Base-by-base conservation (phyloP, 1,140 invertebrate species). In the Ruditapes philippinarum region DNA sequence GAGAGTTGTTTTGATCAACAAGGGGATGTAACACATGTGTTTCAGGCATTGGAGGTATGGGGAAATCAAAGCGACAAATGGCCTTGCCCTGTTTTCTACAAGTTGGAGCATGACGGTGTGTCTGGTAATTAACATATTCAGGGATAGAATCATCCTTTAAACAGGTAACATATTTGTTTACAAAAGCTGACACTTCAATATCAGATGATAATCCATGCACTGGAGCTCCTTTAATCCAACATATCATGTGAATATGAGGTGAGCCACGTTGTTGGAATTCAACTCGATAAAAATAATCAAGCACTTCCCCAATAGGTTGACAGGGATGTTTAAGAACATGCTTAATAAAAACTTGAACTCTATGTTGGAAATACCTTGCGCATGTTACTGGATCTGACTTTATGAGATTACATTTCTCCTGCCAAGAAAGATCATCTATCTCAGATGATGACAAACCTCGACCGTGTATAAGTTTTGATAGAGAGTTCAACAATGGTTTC, bases 291-390 rank as follows among this genome's bases (percentile, higher is more conserved):
- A 83, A 80, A 85, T 85, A 85, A 57, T 89, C 74, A 9, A 80
- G n/a, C 22, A 89, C 73, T 70, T 89, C 28, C n/a, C 80, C 80
- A 19, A 85, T 40, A 22, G 88, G 81, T 12, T 89, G 81, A 1
- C 17, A 9, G 54, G 51, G 51, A 84, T 22, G 14, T 28, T 76
- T 33, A 2, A 89, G 60, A 25, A 89, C 80, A 40, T 83, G 57
- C 9, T 28, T 42, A 3, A 76, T 80, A 4, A 89, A 38, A 57
- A 60, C 11, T 70, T 70, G 11, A 54, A 85, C 82, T 11, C 60
- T 79, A 62, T 28, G 78, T 36, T 89, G 73, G 54, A 89, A 83
- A 33, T 89, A 80, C n/a, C 82, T 28, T 17, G 89, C 82, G 36
- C 25, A 81, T 42, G 82, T 90, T 2, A 90, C 54, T 28, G 88